phyloP scores from a whole-genome alignment of 2,888 invertebrate genomes.

The Neria commutata region DNA sequence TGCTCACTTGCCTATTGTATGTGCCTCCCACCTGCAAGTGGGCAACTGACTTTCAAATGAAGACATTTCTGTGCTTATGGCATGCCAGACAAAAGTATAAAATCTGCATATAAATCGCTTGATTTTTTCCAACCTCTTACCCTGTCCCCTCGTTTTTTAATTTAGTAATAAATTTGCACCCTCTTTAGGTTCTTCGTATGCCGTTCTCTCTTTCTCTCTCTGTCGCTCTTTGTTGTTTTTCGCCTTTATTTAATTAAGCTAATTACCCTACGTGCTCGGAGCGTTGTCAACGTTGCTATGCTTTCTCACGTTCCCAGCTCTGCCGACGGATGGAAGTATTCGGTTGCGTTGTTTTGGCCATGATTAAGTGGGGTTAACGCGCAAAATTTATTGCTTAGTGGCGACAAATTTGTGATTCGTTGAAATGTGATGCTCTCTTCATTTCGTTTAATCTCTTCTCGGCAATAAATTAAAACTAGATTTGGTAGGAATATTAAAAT shows the following conservation, averaged over 20 bases:
- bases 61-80: too few relatives aligned
- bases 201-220: neutral
- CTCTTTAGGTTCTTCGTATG: neutral
- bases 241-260: conserved; percentile 54
- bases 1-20: neutral
- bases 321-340: conserved; percentile 24
- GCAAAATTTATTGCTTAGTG: conserved; percentile 44
- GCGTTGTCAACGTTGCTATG: neutral
- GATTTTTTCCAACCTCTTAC: neutral
- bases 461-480: too few relatives aligned
- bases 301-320: neutral
- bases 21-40: too few relatives aligned
- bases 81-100: neutral
- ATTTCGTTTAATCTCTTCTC: too few relatives aligned
- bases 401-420: neutral
- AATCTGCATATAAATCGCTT: neutral
- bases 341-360: neutral
- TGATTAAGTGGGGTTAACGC: conserved; percentile 22
- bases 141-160: neutral
- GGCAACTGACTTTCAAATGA: neutral
- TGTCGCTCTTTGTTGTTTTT: conserved; percentile 39
- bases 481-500: too few relatives aligned
- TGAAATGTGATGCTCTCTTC: neutral
- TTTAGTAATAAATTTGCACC: conserved; percentile 1
- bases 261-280: conserved; percentile 51